A percentile compares a stretch with the other conserved stretches of the same genome.
Evolutionary conservation across 2,888 invertebrate genomes (phyloP).

Genomic region (Sericinus montela): DNA sequence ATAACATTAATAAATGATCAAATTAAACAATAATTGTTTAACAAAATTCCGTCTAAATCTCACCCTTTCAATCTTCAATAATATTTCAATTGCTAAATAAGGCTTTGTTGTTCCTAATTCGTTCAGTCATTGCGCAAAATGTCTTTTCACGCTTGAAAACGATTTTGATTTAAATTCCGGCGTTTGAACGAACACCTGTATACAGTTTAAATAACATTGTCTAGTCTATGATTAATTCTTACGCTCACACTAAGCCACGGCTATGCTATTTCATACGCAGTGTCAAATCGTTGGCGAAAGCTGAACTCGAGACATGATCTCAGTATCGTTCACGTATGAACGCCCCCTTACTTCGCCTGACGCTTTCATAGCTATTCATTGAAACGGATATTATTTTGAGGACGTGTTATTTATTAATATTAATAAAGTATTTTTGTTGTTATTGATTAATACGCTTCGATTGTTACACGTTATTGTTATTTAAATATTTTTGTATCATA

Average conservation of each 20-base stretch:
- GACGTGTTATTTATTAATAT: neutral
- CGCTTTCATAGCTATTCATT: conserved; percentile 13
- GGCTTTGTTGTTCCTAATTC: too few relatives aligned
- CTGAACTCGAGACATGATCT: conserved; percentile 9
- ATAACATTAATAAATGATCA: too few relatives aligned
- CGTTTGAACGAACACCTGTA: neutral
- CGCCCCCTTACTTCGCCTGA: conserved; percentile 3
- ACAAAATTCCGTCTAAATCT: too few relatives aligned
- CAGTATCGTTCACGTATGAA: conserved; percentile 17
- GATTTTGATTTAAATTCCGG: neutral
- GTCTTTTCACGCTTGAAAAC: too few relatives aligned
- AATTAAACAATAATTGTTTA: neutral
- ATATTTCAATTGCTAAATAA: too few relatives aligned
- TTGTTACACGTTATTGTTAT: too few relatives aligned
- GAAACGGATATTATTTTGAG: conserved; percentile 4
- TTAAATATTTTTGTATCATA: too few relatives aligned
- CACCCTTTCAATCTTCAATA: too few relatives aligned
- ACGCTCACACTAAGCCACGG: neutral
- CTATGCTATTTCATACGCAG: conserved; percentile 17
- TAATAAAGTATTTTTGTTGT: too few relatives aligned
- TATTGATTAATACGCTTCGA: too few relatives aligned
- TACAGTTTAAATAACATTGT: neutral
- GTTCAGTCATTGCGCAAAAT: too few relatives aligned
- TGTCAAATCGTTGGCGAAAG: conserved; percentile 18
- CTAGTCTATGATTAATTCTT: neutral